Percentiles rank a stretch among this genome's conserved stretches.
These are phyloP conservation scores for Podocnemis expansa DNA, from an alignment of 2,113 vertebrate species.

Conservation along the genomic window DNA sequence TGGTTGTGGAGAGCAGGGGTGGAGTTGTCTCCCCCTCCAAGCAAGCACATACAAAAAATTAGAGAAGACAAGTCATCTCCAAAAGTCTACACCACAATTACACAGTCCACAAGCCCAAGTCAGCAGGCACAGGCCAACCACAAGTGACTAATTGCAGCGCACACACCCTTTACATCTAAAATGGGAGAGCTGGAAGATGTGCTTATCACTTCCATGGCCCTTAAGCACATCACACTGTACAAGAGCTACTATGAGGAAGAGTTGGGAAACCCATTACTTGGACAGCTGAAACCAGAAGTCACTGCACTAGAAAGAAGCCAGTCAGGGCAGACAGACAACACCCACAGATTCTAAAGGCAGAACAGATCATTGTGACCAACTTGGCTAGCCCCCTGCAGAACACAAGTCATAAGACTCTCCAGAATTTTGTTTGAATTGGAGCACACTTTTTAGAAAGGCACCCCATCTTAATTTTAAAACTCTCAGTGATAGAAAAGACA, in stretches of 20 bases:
- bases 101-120: not conserved
- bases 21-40: too few relatives aligned
- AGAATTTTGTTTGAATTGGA: not conserved
- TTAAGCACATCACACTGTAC: not conserved
- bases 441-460: not conserved
- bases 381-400: not conserved
- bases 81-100: too few relatives aligned
- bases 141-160: not conserved
- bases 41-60: not conserved
- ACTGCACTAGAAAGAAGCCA: not conserved
- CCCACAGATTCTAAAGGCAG: not conserved
- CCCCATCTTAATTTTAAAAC: not conserved
- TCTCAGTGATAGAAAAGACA: not conserved
- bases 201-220: constrained; percentile 5
- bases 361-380: not conserved
- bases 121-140: not conserved
- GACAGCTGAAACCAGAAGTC: not conserved
- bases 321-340: not conserved
- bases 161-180: not conserved
- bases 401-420: not conserved
- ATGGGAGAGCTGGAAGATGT: not conserved
- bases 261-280: constrained; percentile 7
- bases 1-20: not conserved
- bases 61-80: not conserved
- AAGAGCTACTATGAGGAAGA: not conserved